phyloP scores from a whole-genome alignment of 2,888 invertebrate genomes.

The Andrena fulva region DNA sequence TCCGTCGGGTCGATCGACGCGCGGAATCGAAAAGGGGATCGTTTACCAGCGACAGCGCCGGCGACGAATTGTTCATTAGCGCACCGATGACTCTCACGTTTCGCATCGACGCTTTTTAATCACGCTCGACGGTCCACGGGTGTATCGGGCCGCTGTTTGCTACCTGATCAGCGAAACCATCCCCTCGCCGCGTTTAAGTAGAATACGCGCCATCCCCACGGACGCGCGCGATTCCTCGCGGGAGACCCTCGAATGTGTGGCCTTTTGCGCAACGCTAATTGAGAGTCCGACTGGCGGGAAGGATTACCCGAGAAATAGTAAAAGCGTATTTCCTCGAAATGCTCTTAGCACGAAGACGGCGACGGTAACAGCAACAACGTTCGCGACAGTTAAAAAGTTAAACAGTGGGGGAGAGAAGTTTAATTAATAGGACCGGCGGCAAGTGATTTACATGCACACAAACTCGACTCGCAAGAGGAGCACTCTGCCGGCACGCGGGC shows the following conservation, averaged over 20 bases:
- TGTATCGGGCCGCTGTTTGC: background rate
- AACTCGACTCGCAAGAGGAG: conserved; percentile 30
- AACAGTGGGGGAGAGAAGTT: conserved; percentile 46
- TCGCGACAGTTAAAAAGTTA: conserved; percentile 40
- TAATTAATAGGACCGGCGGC: conserved; percentile 57
- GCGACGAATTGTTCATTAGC: conserved; percentile 30
- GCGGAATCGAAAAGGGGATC: conserved; percentile 10
- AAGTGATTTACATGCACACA: conserved; percentile 46
- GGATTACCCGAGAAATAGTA: background rate
- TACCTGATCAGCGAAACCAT: conserved; percentile 1
- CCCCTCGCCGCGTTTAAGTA: background rate
- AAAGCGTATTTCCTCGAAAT: conserved; percentile 11
- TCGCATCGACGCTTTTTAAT: conserved; percentile 10
- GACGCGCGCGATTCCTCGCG: too few species aligned
- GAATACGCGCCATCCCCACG: too few species aligned
- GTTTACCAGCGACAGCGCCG: conserved; percentile 3
- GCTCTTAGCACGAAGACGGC: background rate
- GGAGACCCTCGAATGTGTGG: too few species aligned
- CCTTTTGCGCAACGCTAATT: too few species aligned
- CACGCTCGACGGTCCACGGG: background rate
- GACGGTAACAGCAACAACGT: background rate
- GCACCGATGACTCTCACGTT: conserved; percentile 34
- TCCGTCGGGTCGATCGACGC: conserved; percentile 24
- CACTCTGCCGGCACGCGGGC: conserved; percentile 4
- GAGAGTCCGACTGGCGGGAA: background rate